Percentiles rank a stretch among this genome's conserved stretches.
Conservation (phyloP, 2,797 vertebrate species). For the Parotocinclus haroldoi region DNA sequence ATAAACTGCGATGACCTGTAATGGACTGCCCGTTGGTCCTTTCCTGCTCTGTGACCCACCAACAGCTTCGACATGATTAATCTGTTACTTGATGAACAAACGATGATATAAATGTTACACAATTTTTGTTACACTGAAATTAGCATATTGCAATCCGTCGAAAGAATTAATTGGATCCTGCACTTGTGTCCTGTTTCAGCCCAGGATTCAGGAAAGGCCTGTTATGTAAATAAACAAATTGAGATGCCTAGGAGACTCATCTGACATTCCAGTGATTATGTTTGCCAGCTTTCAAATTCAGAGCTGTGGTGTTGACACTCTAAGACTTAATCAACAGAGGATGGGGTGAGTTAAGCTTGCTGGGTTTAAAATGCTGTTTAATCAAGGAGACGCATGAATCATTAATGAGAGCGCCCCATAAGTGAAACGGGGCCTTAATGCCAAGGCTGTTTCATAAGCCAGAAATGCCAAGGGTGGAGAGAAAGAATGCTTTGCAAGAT, state of each 20-base stretch:
- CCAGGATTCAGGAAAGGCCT: not conserved
- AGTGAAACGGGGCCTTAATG: conserved; percentile 15
- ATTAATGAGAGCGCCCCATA: conserved; percentile 39
- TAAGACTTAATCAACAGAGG: conserved; percentile 48
- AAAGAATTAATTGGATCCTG: too few species aligned
- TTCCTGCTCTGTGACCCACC: too few species aligned
- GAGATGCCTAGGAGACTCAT: conserved; percentile 28
- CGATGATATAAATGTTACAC: too few species aligned
- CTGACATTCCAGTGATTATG: conserved; percentile 45
- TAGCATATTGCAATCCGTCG: not conserved
- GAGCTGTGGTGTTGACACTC: conserved; percentile 42
- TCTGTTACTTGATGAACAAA: too few species aligned
- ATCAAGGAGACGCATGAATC: conserved; percentile 46
- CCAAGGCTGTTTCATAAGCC: conserved; percentile 11
- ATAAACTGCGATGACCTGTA: too few species aligned
- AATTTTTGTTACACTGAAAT: not conserved
- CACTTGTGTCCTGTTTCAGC: not conserved
- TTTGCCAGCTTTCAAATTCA: conserved; percentile 41
- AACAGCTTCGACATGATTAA: too few species aligned
- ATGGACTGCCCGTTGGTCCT: too few species aligned
- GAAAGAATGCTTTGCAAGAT: not conserved
- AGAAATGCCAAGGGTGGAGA: not conserved
- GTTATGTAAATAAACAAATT: conserved; percentile 7
- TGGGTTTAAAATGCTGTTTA: conserved; percentile 38
- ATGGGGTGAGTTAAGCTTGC: conserved; percentile 38